Conservation (phyloP, 2,113 vertebrate species). For the Chloropsis cyanopogon region DNA sequence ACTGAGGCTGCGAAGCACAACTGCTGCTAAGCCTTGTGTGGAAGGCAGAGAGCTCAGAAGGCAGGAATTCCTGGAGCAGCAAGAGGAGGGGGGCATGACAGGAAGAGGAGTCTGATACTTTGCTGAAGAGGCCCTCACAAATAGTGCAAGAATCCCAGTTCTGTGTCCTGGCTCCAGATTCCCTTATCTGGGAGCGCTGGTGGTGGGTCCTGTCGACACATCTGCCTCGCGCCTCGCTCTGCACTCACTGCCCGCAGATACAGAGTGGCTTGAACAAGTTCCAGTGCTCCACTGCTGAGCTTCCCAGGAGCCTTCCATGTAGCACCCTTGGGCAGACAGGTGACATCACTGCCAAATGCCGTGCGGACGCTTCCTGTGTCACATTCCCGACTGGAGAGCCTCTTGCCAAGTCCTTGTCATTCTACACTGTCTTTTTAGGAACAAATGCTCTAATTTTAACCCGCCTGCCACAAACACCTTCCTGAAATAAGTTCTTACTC, state of each 20-base stretch:
- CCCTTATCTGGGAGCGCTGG: not conserved
- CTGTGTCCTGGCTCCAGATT: not conserved
- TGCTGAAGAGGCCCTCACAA: not conserved
- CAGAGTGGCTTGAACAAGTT: conserved; percentile 36
- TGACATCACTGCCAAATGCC: conserved; percentile 64
- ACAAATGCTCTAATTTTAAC: conserved; percentile 75
- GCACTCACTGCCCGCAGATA: not conserved
- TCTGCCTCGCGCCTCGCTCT: not conserved
- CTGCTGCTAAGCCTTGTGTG: not conserved
- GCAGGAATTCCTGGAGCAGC: conserved; percentile 24
- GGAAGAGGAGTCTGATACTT: not conserved
- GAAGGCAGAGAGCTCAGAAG: not conserved
- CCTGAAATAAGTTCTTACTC: conserved; percentile 70
- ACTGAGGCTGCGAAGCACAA: not conserved
- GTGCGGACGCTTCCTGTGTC: conserved; percentile 50
- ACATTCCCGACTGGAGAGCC: conserved; percentile 71
- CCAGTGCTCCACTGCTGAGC: not conserved
- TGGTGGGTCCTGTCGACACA: not conserved
- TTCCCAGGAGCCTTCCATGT: not conserved
- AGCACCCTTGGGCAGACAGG: not conserved
- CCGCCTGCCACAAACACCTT: conserved; percentile 57
- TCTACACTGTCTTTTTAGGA: conserved; percentile 71
- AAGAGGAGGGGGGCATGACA: not conserved
- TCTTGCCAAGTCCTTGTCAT: conserved; percentile 45
- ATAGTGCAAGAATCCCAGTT: not conserved